Conservation (phyloP, 2,888 invertebrate genomes). For the Sarcophaga rosellei region DNA sequence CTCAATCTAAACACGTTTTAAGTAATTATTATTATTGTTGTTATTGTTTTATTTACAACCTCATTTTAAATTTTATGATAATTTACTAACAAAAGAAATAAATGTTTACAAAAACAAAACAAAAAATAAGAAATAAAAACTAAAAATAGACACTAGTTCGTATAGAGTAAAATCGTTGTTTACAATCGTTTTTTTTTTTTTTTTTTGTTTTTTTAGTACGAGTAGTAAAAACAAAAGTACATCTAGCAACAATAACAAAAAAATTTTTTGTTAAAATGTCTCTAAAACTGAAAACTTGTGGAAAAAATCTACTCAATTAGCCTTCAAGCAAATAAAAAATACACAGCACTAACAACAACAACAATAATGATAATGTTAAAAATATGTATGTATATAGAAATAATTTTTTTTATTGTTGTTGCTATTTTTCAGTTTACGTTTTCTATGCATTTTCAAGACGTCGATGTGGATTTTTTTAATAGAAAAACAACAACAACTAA, state of each 20-base stretch:
- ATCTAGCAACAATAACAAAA: background rate
- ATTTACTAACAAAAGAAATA: slow-evolving; percentile 9
- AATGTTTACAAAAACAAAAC: background rate
- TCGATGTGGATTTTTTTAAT: no score
- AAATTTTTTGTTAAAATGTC: slow-evolving; percentile 46
- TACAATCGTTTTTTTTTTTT: no score
- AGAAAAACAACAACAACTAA: no score
- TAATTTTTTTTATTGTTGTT: slow-evolving; percentile 1
- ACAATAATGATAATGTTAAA: slow-evolving; percentile 12
- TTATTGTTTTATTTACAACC: no score
- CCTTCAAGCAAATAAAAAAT: slow-evolving; percentile 47
- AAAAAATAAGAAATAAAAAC: no score
- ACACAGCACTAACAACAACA: slow-evolving; percentile 3
- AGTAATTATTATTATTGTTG: no score
- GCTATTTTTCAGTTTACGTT: slow-evolving; percentile 7
- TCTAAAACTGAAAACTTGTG: slow-evolving; percentile 29
- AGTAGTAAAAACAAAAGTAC: background rate
- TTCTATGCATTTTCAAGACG: background rate
- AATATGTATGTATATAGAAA: background rate
- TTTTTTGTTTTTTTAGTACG: background rate
- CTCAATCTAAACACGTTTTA: no score
- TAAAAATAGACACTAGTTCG: no score
- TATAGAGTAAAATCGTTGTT: no score
- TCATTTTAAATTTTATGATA: background rate
- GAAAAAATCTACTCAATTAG: slow-evolving; percentile 44